phyloP scores from a whole-genome alignment of 2,888 invertebrate species.

The Cheiracanthium punctorium region DNA sequence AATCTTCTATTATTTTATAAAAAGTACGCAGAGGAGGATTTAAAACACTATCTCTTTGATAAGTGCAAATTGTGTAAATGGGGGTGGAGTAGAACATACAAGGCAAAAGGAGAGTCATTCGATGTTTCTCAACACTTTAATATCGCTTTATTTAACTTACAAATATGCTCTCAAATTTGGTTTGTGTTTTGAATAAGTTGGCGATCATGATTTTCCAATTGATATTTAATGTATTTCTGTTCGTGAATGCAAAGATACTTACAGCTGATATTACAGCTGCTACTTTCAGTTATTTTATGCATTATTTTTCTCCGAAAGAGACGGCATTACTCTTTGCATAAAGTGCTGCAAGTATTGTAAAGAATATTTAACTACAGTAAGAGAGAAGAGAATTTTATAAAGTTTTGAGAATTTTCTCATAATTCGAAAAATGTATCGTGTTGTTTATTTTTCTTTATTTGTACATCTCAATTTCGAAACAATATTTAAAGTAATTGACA shows the following conservation, averaged over 20 bases:
- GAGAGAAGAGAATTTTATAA: too few relatives aligned
- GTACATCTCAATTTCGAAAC: too few relatives aligned
- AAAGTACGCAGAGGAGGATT: too few relatives aligned
- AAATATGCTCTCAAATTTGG: background rate
- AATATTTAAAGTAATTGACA: too few relatives aligned
- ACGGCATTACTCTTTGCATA: background rate
- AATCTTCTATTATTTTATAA: too few relatives aligned
- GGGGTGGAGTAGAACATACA: background rate
- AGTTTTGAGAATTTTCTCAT: too few relatives aligned
- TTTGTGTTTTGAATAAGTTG: background rate
- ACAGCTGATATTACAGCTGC: background rate
- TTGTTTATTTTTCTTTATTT: too few relatives aligned
- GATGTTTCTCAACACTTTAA: background rate
- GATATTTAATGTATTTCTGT: background rate
- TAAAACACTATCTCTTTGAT: background rate
- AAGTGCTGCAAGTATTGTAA: background rate
- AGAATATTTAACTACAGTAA: background rate
- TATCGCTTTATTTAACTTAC: constrained; percentile 4
- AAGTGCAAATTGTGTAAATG: background rate
- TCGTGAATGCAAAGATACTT: background rate
- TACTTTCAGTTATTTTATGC: background rate
- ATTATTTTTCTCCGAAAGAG: background rate
- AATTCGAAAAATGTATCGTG: too few relatives aligned
- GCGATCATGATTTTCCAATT: background rate
- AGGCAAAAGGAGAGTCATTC: background rate